Percentiles rank a stretch among this genome's conserved stretches.
These are phyloP conservation scores for Antheraea pernyi DNA, from an alignment of 1,140 invertebrate genomes.

Conservation along the genomic window DNA sequence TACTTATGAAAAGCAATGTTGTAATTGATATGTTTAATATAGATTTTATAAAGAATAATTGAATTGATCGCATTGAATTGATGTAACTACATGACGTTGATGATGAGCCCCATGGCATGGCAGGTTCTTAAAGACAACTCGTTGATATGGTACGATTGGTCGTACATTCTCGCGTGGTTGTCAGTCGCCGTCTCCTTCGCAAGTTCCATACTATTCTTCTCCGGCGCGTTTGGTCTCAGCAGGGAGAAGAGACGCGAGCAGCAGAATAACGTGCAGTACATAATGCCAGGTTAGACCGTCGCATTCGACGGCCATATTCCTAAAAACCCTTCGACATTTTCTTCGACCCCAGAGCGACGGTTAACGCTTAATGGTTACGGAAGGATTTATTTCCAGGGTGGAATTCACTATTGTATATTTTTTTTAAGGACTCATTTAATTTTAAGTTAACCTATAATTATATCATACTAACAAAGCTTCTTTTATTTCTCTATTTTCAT, in stretches of 20 bases:
- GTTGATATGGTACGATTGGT: slow-evolving; percentile 88
- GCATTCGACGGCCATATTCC: slow-evolving; percentile 44
- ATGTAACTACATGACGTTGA: neutral
- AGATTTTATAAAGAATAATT: no score
- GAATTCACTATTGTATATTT: slow-evolving; percentile 13
- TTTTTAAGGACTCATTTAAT: slow-evolving; percentile 26
- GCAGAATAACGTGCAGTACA: slow-evolving; percentile 90
- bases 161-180: slow-evolving; percentile 91
- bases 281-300: slow-evolving; percentile 88
- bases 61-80: neutral
- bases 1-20: no score
- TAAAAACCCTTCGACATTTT: slow-evolving; percentile 15
- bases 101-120: neutral
- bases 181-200: slow-evolving; percentile 87
- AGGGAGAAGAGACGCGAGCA: slow-evolving; percentile 85
- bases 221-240: slow-evolving; percentile 87
- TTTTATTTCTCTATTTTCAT: slow-evolving; percentile 80
- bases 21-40: no score
- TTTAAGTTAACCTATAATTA: slow-evolving; percentile 32
- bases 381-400: slow-evolving; percentile 20
- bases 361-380: slow-evolving; percentile 71
- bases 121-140: slow-evolving; percentile 87
- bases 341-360: slow-evolving; percentile 14
- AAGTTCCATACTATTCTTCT: slow-evolving; percentile 89
- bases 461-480: slow-evolving; percentile 77